Base-by-base conservation (phyloP, 1,140 invertebrate genomes). In the Bemisia tabaci region DNA sequence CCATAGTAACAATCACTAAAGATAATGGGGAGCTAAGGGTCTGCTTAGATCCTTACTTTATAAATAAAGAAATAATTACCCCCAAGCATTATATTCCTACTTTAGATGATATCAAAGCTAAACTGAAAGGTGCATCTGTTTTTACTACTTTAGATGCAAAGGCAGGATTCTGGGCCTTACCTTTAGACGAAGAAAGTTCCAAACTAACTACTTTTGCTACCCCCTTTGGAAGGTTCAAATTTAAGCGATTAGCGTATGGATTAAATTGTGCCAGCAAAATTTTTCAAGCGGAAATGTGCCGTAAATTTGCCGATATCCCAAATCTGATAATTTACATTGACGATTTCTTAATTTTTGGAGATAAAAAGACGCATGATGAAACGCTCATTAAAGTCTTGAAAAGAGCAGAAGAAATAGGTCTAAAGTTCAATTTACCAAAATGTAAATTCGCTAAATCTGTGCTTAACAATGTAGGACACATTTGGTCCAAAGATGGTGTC, bases 11-110 rank as follows among this genome's bases (percentile, higher is more conserved):
- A n/a, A 76, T 79, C 22, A 71, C 73, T 64, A 82, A 81, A 75
- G 67, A 70, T 25, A 76, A 79, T 72, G 74, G 74, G 33, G 68
- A 75, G 33, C 60, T 81, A 17, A 68, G 80, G 62, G 72, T 83
- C 26, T 82, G 80, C 70, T 66, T 83, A 22, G 80, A 83, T 72
- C 81, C 80, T 2, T 72, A 68, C 48, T 74, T 79, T 63, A 71
- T 83, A 63, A 83, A 83, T 73, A 74, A 73, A 68, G 70, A 69
- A 21, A 76, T 82, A 17, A 76, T 75, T 68, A 66, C 77, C 23
- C 72, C 75, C 71, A 72, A 75, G 69, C 76, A 74, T 73, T 73
- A 72, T 48, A 71, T 81, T 23, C 76, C 77, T 12, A 79, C 74
- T 2, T 65, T 77, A 26, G 77, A 80, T 23, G 76, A 80, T 69